These are phyloP conservation scores for Glaucopsyche alexis DNA, from an alignment of 2,888 invertebrate genomes.

Conservation along the genomic window DNA sequence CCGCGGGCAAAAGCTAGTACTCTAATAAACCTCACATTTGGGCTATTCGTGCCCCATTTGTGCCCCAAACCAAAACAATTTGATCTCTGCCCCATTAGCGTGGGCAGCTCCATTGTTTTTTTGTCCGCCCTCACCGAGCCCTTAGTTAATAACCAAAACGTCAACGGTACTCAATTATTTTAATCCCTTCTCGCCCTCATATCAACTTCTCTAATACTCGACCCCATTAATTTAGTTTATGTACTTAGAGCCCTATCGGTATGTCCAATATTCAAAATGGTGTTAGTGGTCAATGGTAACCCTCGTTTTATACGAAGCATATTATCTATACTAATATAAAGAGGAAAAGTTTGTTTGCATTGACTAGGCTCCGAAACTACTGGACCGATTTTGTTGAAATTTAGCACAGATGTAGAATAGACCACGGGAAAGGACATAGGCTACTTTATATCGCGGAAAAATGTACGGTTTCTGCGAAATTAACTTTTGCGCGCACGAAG, in stretches of 20 bases:
- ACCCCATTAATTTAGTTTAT: slow-evolving; percentile 21
- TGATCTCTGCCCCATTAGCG: not conserved
- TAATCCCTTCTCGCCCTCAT: slow-evolving; percentile 25
- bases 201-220: slow-evolving; percentile 25
- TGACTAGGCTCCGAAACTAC: no score
- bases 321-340: no score
- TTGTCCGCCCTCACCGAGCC: slow-evolving; percentile 5
- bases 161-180: slow-evolving; percentile 29
- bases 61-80: slow-evolving; percentile 1
- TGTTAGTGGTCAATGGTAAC: not conserved
- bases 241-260: not conserved
- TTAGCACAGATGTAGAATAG: no score
- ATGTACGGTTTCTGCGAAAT: no score
- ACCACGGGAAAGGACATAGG: no score
- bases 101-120: slow-evolving; percentile 9
- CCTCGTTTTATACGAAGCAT: no score
- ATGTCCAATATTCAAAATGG: not conserved
- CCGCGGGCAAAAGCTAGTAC: not conserved
- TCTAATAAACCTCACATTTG: not conserved
- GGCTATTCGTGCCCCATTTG: not conserved
- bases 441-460: no score
- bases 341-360: no score
- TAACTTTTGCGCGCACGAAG: no score
- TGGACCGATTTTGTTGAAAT: no score
- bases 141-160: slow-evolving; percentile 25